Conservation (phyloP, 2,113 vertebrate species). For the Meleagris gallopavo region DNA sequence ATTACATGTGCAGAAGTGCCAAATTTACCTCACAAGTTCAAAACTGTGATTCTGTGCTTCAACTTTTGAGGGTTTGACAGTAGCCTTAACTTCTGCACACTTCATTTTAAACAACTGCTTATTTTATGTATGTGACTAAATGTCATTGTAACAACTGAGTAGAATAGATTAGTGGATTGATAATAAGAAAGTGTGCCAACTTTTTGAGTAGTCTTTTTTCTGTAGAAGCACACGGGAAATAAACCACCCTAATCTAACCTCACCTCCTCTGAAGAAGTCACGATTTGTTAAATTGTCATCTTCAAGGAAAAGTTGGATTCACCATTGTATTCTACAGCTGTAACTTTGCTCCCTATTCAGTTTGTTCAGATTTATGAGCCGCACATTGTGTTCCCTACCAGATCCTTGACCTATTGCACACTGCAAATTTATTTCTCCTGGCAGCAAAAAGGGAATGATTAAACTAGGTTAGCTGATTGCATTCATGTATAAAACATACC, state of each 20-base stretch:
- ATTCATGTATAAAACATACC: not conserved
- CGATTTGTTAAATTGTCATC: conserved; percentile 20
- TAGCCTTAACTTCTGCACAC: not conserved
- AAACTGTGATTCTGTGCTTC: not conserved
- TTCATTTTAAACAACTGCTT: not conserved
- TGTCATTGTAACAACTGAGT: not conserved
- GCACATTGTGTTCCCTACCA: conserved; percentile 21
- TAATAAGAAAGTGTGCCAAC: not conserved
- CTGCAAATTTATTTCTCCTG: conserved; percentile 15
- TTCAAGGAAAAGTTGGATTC: conserved; percentile 24
- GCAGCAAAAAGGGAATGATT: conserved; percentile 13
- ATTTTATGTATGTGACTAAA: not conserved
- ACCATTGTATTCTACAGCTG: not conserved
- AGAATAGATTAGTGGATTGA: not conserved
- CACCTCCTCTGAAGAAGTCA: not conserved
- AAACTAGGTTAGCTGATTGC: conserved; percentile 8
- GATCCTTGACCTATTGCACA: conserved; percentile 23
- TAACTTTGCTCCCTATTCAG: not conserved
- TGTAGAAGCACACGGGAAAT: not conserved
- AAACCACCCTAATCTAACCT: not conserved
- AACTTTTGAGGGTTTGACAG: not conserved
- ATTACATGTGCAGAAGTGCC: not conserved
- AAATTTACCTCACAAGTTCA: not conserved
- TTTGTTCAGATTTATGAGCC: conserved; percentile 27
- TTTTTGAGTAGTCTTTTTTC: not conserved